These are phyloP conservation scores for Sphenopsis melanotis DNA, from an alignment of 2,797 vertebrate species.

Conservation along the genomic window DNA sequence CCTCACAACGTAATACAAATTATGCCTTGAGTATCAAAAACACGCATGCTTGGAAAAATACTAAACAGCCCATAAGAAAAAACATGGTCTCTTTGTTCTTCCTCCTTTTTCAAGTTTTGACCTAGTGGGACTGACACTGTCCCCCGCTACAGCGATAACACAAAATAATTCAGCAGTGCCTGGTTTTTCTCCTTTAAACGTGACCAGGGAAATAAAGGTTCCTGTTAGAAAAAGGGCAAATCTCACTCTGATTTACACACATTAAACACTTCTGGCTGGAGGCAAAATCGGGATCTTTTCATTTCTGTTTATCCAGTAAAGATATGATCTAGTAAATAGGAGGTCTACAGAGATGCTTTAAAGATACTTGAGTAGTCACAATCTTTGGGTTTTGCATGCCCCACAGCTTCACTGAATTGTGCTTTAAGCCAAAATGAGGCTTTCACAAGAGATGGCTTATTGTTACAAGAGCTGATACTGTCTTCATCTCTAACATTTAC, in stretches of 20 bases:
- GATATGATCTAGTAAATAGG: conserved; percentile 4
- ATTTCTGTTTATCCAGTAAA: conserved; percentile 25
- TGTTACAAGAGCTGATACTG: neutral
- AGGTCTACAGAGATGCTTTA: neutral
- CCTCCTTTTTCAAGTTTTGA: neutral
- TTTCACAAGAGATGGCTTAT: neutral
- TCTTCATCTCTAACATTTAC: neutral
- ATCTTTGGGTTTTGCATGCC: neutral
- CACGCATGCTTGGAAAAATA: neutral
- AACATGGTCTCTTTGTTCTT: neutral
- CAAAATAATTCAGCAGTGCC: neutral
- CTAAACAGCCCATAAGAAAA: neutral
- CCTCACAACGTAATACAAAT: neutral
- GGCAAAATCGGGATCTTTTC: conserved; percentile 21
- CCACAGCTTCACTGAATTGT: neutral
- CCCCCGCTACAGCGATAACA: neutral
- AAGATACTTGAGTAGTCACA: neutral
- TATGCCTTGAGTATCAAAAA: neutral
- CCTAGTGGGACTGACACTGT: conserved; percentile 2
- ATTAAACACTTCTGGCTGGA: neutral
- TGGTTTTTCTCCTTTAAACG: neutral
- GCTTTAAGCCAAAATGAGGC: neutral
- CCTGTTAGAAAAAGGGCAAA: neutral
- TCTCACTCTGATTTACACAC: conserved; percentile 1
- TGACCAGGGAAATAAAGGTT: neutral